Conservation (phyloP, 2,888 invertebrate genomes). For the Eudemis profundana region DNA sequence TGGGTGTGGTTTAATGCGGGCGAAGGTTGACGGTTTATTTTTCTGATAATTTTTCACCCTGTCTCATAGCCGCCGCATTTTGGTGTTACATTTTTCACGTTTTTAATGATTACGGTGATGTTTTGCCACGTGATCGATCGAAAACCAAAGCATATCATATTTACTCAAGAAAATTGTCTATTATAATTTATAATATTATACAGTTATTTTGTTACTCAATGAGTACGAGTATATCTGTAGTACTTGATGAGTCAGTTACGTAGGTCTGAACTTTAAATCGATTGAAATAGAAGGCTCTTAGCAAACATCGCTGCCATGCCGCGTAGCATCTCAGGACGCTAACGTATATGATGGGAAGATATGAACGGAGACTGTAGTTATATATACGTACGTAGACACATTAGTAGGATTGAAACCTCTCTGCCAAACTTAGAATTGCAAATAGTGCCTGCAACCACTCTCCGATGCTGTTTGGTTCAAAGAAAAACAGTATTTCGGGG, state of each 20-base stretch:
- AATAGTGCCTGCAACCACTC: constrained; percentile 74
- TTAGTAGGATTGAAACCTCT: constrained; percentile 82
- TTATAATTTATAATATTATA: not conserved
- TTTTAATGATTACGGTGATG: constrained; percentile 15
- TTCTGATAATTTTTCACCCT: constrained; percentile 26
- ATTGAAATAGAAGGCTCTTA: constrained; percentile 32
- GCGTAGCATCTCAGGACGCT: constrained; percentile 7
- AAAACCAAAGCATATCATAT: constrained; percentile 6
- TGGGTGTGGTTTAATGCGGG: constrained; percentile 20
- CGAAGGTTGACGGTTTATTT: constrained; percentile 28
- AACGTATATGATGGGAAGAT: constrained; percentile 29
- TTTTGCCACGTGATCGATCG: not conserved
- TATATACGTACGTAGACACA: constrained; percentile 62
- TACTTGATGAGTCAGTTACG: not conserved
- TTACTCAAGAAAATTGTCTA: not conserved
- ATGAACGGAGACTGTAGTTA: constrained; percentile 16
- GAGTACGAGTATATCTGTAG: not conserved
- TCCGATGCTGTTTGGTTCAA: constrained; percentile 71
- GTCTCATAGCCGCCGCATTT: constrained; percentile 22
- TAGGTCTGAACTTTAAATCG: constrained; percentile 21
- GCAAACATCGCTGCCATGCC: constrained; percentile 15
- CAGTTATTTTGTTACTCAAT: constrained; percentile 9
- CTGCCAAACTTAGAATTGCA: constrained; percentile 79
- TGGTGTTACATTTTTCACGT: constrained; percentile 27
- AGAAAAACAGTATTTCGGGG: constrained; percentile 62